Base-by-base conservation (phyloP, 2,113 vertebrate genomes). In the Petrocephalus microphthalmus region DNA sequence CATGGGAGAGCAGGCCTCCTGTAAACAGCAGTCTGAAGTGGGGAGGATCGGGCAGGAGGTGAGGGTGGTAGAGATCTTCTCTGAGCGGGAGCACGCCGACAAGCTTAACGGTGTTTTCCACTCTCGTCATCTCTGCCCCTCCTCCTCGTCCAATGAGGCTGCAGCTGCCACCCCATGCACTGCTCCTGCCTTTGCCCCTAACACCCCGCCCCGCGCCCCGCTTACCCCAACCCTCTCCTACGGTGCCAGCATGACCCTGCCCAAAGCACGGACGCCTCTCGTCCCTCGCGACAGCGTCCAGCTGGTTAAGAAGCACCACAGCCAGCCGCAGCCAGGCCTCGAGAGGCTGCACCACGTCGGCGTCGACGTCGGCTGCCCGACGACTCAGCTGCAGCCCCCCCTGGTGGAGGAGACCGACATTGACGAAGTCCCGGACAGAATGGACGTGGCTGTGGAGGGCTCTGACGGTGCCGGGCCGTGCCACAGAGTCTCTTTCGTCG, bases 251-350 rank as follows among this genome's bases (percentile, higher is more conserved):
- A 96, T 96, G 97, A 97, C 97, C 2, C 91, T 98, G 51, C 97
- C 97, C n/a, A 97, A 97, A 91, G 93, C 95, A 8, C 94, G 95
- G 83, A 95, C 95, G 1, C 94, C 95, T 1, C 94, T 93, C 87
- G 95, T 91, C 0, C 97, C 96, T 84, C 95, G 96, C 54, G 97
- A 97, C 94, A 97, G 97, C 91, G 96, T 98, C 91, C 96, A 97
- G 5, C 93, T 97, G 91, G 95, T 96, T 5, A 97, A 97, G 92
- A 97, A 97, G 90, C 97, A 97, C 87, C 96, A 95, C 93, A 97
- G 97, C 94, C 97, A 98, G 22, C 97, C 97, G 0, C 97, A 97
- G 88, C 92, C 96, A 81, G 91, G 94, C 85, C 52, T 93, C 74
- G 95, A 95, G 89, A 37, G 93, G 52, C 94, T 95, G 1, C 94